A percentile compares a stretch with the other conserved stretches of the same genome.
Conservation (phyloP, 2,888 invertebrate genomes). For the Chrysolina oricalcia region DNA sequence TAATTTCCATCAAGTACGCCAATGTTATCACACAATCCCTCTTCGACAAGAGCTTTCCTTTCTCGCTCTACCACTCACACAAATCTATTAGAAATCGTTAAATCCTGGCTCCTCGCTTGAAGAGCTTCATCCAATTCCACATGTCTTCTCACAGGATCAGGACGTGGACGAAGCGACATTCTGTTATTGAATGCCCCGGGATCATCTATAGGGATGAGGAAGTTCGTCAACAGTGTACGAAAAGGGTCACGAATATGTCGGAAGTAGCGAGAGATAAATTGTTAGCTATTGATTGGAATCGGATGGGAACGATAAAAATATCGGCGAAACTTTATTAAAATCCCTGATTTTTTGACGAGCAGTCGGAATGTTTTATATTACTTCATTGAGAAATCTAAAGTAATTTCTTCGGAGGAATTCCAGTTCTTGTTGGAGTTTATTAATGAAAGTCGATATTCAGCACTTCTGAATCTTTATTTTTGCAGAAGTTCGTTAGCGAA, state of each 20-base stretch:
- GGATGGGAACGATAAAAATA: constrained; percentile 35
- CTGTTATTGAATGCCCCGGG: constrained; percentile 68
- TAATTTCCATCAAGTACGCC: background rate
- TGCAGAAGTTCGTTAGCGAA: constrained; percentile 12
- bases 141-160: constrained; percentile 66
- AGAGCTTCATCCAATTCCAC: constrained; percentile 69
- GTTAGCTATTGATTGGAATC: constrained; percentile 39
- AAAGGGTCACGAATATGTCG: constrained; percentile 43
- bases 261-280: constrained; percentile 40
- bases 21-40: constrained; percentile 33
- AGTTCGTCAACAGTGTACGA: constrained; percentile 46
- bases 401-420: constrained; percentile 15
- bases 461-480: background rate
- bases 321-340: constrained; percentile 17
- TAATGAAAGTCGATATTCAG: constrained; percentile 1
- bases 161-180: constrained; percentile 66
- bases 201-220: constrained; percentile 34
- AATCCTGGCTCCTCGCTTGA: constrained; percentile 68
- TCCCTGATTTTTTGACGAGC: constrained; percentile 18
- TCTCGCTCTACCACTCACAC: constrained; percentile 67
- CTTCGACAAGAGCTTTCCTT: constrained; percentile 58
- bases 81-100: constrained; percentile 73
- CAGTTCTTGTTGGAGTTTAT: constrained; percentile 15
- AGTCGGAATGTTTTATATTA: constrained; percentile 10
- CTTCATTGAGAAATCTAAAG: background rate